Conservation (phyloP, 2,888 invertebrate species). For the Keiferia lycopersicella region DNA sequence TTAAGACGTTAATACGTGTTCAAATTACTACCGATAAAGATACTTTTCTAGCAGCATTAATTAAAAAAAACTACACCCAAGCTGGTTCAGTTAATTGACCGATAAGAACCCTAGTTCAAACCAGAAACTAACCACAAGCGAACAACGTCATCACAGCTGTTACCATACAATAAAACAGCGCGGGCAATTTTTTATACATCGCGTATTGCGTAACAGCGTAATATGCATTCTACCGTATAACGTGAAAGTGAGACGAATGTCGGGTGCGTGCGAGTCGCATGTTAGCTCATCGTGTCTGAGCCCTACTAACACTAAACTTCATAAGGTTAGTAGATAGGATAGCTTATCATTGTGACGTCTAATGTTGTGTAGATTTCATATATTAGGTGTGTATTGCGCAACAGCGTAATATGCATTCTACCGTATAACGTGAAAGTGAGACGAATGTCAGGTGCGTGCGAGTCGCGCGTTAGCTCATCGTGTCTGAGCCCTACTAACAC, state of each 20-base stretch:
- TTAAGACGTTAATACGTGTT: no score
- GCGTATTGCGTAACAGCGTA: slow-evolving; percentile 30
- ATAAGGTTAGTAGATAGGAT: neutral
- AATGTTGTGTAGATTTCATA: no score
- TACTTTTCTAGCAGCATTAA: no score
- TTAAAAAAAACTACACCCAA: no score
- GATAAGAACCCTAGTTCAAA: no score
- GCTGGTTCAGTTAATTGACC: no score
- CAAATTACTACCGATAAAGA: no score
- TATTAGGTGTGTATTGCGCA: slow-evolving; percentile 10
- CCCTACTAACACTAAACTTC: slow-evolving; percentile 59
- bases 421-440: slow-evolving; percentile 44
- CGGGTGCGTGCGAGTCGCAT: slow-evolving; percentile 40
- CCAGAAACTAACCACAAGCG: no score
- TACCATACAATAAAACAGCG: neutral
- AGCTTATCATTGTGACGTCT: no score
- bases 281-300: slow-evolving; percentile 45
- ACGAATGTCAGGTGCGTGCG: slow-evolving; percentile 46
- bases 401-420: slow-evolving; percentile 34
- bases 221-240: slow-evolving; percentile 30
- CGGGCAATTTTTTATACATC: slow-evolving; percentile 6
- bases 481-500: slow-evolving; percentile 61
- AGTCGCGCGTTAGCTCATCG: slow-evolving; percentile 34
- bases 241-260: slow-evolving; percentile 51
- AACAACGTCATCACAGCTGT: no score